A percentile compares a stretch with the other conserved stretches of the same genome.
These are phyloP conservation scores for Takifugu flavidus DNA, from an alignment of 2,113 vertebrate species.

Conservation along the genomic window DNA sequence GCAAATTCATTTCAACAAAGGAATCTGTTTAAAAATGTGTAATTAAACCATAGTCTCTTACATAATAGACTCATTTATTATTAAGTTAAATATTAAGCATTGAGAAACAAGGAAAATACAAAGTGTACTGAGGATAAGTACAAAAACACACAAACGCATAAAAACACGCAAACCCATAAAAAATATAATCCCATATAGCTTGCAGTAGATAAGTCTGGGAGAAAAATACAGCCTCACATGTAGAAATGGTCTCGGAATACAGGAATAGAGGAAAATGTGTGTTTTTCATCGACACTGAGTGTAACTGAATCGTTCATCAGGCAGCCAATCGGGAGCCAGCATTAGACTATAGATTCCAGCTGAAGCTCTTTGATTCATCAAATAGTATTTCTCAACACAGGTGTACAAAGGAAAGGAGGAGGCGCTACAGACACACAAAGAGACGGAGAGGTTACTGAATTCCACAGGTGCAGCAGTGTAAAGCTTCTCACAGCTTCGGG, in stretches of 20 bases:
- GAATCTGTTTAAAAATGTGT: neutral
- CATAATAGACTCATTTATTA: no score
- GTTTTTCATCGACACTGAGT: slow-evolving; percentile 30
- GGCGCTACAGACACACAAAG: slow-evolving; percentile 10
- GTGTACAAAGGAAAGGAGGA: slow-evolving; percentile 19
- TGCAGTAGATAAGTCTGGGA: neutral
- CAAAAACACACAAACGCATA: no score
- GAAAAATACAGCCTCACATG: no score
- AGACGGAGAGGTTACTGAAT: neutral
- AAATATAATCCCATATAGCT: neutral
- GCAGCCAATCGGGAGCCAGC: slow-evolving; percentile 58
- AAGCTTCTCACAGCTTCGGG: slow-evolving; percentile 10
- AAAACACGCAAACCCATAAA: no score
- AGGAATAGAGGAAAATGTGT: neutral
- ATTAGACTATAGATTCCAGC: slow-evolving; percentile 54
- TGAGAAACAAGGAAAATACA: no score
- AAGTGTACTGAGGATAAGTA: no score
- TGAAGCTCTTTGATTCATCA: slow-evolving; percentile 60
- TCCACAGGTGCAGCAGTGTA: slow-evolving; percentile 19
- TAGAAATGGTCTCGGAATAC: neutral
- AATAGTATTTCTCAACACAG: slow-evolving; percentile 42
- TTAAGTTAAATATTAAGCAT: no score
- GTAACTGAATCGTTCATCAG: slow-evolving; percentile 72
- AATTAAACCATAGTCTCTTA: no score
- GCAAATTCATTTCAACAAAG: neutral